phyloP scores from a whole-genome alignment of 2,888 invertebrate genomes.

The Coenonympha glycerion region DNA sequence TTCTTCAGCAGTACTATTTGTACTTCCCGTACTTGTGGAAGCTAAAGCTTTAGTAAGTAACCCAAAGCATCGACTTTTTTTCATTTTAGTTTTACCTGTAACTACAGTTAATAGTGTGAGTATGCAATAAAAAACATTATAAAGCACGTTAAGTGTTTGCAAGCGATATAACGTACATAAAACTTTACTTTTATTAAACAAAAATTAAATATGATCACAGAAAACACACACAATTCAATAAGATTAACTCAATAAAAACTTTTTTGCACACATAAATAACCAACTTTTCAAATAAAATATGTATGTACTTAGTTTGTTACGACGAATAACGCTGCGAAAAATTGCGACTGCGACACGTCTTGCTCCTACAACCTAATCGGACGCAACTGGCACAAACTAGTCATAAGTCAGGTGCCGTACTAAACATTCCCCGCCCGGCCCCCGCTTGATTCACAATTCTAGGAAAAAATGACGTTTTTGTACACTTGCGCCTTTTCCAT shows the following conservation, averaged over 20 bases:
- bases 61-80: too few relatives aligned
- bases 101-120: too few relatives aligned
- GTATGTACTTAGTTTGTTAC: neutral
- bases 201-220: neutral
- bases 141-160: too few relatives aligned
- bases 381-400: neutral
- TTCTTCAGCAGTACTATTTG: too few relatives aligned
- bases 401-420: neutral
- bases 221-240: neutral
- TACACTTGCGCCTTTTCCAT: too few relatives aligned
- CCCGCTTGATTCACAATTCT: too few relatives aligned
- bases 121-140: too few relatives aligned
- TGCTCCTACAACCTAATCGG: neutral
- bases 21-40: too few relatives aligned
- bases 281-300: neutral
- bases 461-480: too few relatives aligned
- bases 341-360: too few relatives aligned
- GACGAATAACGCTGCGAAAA: neutral
- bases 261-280: neutral
- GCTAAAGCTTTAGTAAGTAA: too few relatives aligned
- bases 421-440: neutral
- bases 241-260: neutral
- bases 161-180: neutral
- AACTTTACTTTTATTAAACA: neutral
- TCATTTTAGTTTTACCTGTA: too few relatives aligned